Conservation (phyloP, 2,113 vertebrate species). For the Stegostoma tigrinum region DNA sequence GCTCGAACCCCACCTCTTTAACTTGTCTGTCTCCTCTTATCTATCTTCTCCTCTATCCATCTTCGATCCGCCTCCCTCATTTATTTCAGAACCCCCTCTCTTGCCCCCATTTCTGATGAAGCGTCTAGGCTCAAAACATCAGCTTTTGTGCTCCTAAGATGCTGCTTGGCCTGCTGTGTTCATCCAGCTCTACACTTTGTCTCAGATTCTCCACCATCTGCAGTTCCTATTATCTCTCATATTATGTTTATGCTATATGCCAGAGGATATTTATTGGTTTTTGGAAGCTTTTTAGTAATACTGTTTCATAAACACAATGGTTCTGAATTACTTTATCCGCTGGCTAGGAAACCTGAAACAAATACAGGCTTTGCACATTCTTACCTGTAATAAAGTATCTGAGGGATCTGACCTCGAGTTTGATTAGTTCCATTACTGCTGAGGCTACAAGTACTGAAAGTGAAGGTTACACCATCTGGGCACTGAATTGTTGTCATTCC, state of each 20-base stretch:
- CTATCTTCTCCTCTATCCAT: too few species aligned
- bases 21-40: too few species aligned
- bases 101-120: too few species aligned
- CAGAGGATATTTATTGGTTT: not conserved
- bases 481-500: conserved; percentile 97
- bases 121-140: too few species aligned
- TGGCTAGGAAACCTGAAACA: not conserved
- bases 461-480: conserved; percentile 85
- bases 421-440: conserved; percentile 99
- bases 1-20: too few species aligned
- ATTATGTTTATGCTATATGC: not conserved
- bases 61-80: too few species aligned
- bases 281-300: not conserved
- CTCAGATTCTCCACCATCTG: too few species aligned
- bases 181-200: too few species aligned
- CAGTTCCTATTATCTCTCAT: too few species aligned
- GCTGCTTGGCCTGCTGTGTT: too few species aligned
- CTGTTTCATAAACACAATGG: not conserved
- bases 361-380: not conserved
- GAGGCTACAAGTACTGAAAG: conserved; percentile 91
- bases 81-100: too few species aligned
- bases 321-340: not conserved
- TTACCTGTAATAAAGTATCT: conserved; percentile 95
- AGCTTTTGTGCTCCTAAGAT: too few species aligned
- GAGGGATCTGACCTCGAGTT: conserved; percentile 91